Base-by-base conservation (phyloP, 2,888 invertebrate genomes). In the Anagyrus pseudococci region DNA sequence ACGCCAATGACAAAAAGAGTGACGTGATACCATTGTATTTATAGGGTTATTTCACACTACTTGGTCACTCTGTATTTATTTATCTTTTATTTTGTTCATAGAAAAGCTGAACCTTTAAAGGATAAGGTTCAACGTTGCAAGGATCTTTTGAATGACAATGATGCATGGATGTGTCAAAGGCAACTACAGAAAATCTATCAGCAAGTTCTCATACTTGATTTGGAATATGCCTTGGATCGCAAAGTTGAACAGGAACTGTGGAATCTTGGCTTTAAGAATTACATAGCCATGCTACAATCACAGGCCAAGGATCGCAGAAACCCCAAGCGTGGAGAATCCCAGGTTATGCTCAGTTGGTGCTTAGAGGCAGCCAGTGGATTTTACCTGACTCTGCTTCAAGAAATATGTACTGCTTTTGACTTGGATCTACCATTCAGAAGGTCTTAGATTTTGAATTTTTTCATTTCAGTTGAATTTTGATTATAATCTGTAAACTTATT, bases 211-310 rank as follows among this genome's bases (percentile, higher is more conserved):
- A 86, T 93, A 56, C 82, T 90, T 60, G 93, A 94, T 81, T 83
- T 94, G 71, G 93, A 94, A 79, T 93, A 91, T 85, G 93, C 93
- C 17, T 82, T 94, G 73, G 93, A 94, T 79, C 91, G 91, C 80
- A 94, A 94, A 82, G 92, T 93, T 29, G 94, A 94, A 77, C 93
- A 93, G 77, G 94, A 94, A 75, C 83, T 94, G 70, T 94, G 94
- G 94, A 93, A 91, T 82, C 85, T 91, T 72, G 92, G 92, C 54
- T 94, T 94, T 82, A 93, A 93, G 80, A 92, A 92, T 81, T 91
- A 92, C 80, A 94, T 94, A 79, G 90, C 89, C 58, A 85, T 87
- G 2, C 80, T 94, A 63, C 94, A 94, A 77, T 86, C 86, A 54
- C 87, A 90, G 71, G 87, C 89, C 17, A 91, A 91, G 75, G 92